These are phyloP conservation scores for Spinus olivaceus DNA, from an alignment of 2,797 vertebrate species.

Conservation along the genomic window DNA sequence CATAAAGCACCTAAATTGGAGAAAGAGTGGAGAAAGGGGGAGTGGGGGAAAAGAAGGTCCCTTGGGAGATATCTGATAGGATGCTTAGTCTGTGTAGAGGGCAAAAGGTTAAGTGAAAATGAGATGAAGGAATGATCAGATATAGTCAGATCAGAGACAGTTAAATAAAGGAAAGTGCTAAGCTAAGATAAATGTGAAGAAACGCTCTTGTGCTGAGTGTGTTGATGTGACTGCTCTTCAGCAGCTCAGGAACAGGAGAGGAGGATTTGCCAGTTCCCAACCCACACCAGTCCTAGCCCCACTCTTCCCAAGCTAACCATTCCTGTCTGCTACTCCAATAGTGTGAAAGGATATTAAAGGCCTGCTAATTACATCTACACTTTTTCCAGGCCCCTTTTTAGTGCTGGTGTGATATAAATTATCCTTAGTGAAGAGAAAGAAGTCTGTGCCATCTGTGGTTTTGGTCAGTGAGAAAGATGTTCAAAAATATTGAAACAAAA, in stretches of 20 bases:
- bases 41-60: not conserved
- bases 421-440: not conserved
- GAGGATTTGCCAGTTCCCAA: not conserved
- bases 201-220: not conserved
- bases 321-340: not conserved
- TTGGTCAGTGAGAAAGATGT: not conserved
- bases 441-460: not conserved
- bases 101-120: constrained; percentile 69
- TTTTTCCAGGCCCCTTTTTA: not conserved
- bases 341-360: not conserved
- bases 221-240: not conserved
- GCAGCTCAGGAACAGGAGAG: not conserved
- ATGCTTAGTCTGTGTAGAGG: constrained; percentile 45
- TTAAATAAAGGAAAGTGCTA: constrained; percentile 56
- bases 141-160: constrained; percentile 40
- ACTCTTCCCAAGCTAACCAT: not conserved
- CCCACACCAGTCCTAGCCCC: not conserved
- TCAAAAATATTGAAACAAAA: not conserved
- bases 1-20: constrained; percentile 20
- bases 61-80: constrained; percentile 13
- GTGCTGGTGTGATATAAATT: not conserved
- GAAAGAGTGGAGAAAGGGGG: not conserved
- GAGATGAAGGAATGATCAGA: constrained; percentile 61
- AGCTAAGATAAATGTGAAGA: constrained; percentile 5
- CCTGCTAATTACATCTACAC: not conserved